Evolutionary conservation across 2,113 vertebrate genomes (phyloP).

Genomic region (Clarias magur): DNA sequence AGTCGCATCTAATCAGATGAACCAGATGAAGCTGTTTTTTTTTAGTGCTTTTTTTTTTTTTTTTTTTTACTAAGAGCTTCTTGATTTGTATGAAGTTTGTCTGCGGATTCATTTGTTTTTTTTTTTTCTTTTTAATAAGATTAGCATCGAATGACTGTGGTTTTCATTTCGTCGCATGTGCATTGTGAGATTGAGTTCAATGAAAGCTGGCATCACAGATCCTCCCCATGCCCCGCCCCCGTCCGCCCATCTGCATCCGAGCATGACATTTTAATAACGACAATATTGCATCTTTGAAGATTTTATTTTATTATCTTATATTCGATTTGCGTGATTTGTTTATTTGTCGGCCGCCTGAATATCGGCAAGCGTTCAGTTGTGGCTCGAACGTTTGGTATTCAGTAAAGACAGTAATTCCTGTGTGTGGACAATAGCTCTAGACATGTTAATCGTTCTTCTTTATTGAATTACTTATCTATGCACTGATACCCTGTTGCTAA

Average conservation of each 20-base stretch:
- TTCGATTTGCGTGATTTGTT: conserved; percentile 11
- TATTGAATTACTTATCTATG: conserved; percentile 47
- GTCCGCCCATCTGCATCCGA: background rate
- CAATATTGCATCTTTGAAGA: background rate
- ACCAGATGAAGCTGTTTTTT: too few species aligned
- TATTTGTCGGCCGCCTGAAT: conserved; percentile 3
- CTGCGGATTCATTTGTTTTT: background rate
- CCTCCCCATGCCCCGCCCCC: background rate
- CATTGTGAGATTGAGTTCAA: background rate
- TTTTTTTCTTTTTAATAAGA: background rate
- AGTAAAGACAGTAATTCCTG: conserved; percentile 37
- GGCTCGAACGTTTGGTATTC: conserved; percentile 7
- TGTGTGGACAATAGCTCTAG: conserved; percentile 36
- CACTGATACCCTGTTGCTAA: conserved; percentile 38
- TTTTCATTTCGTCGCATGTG: background rate
- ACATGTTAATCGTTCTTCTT: conserved; percentile 46
- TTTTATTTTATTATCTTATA: background rate
- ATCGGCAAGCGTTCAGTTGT: background rate
- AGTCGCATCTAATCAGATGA: too few species aligned
- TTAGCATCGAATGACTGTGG: background rate
- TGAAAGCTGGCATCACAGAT: background rate
- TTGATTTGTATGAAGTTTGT: background rate
- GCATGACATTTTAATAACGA: background rate
- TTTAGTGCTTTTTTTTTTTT: too few species aligned
- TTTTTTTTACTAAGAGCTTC: too few species aligned